These are phyloP conservation scores for Chaunax sp. DNA, from an alignment of 2,797 vertebrate genomes.

Conservation along the genomic window DNA sequence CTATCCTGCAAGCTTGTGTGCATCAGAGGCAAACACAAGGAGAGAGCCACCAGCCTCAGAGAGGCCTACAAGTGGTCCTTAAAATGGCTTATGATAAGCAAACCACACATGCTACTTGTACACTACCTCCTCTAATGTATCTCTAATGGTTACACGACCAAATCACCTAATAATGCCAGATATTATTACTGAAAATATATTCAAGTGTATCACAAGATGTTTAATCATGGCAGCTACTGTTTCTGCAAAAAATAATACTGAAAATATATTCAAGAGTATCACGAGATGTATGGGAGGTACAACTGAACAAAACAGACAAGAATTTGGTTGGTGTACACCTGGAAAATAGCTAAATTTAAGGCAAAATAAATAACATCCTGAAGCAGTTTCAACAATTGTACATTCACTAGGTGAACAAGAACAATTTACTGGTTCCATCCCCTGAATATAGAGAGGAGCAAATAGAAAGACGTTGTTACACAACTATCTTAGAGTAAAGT, in stretches of 20 bases:
- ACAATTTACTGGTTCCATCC: constrained; percentile 62
- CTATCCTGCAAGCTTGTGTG: constrained; percentile 36
- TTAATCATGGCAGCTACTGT: constrained; percentile 54
- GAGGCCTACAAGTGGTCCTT: constrained; percentile 8
- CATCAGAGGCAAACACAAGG: constrained; percentile 25
- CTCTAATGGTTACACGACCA: constrained; percentile 15
- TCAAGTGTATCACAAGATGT: constrained; percentile 43
- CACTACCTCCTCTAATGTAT: constrained; percentile 23
- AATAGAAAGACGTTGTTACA: constrained; percentile 46
- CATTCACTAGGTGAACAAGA: constrained; percentile 75
- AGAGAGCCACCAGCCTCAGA: constrained; percentile 13
- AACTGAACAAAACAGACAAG: constrained; percentile 37
- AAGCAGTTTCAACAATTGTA: constrained; percentile 74
- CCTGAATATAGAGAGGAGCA: constrained; percentile 56
- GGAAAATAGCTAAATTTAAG: constrained; percentile 74
- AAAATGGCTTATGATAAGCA: constrained; percentile 38
- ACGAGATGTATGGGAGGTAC: constrained; percentile 20
- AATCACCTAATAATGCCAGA: constrained; percentile 17
- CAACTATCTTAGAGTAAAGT: constrained; percentile 41
- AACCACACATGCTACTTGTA: constrained; percentile 41
- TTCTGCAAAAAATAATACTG: constrained; percentile 39
- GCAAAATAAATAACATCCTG: constrained; percentile 78
- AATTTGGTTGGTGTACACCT: constrained; percentile 72
- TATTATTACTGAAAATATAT: constrained; percentile 43
- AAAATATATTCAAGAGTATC: constrained; percentile 51